Percentiles rank a stretch among this genome's conserved stretches.
phyloP scores from a whole-genome alignment of 2,797 vertebrate species.

The Myotis planiceps region DNA sequence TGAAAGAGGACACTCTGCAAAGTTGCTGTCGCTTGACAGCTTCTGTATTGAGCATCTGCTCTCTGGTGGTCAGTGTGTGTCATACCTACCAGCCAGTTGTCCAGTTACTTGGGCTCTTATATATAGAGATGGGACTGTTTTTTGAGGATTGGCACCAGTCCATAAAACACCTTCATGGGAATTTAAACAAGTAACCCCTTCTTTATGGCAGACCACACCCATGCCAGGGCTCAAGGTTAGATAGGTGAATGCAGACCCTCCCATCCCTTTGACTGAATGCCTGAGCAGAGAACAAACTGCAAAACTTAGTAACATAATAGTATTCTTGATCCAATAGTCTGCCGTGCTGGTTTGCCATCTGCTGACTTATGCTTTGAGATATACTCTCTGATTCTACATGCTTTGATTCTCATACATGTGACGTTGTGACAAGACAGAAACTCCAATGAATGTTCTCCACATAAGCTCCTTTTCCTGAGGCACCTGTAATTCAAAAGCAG shows the following conservation, averaged over 20 bases:
- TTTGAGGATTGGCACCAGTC: neutral
- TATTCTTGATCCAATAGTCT: fast-evolving
- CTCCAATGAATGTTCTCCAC: neutral
- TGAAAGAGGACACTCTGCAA: too few species aligned
- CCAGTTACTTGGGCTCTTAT: too few species aligned
- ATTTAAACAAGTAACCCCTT: neutral
- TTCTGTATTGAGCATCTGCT: too few species aligned
- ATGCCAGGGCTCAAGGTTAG: too few species aligned
- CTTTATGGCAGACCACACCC: neutral
- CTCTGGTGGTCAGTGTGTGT: too few species aligned
- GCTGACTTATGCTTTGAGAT: neutral
- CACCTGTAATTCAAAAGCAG: neutral
- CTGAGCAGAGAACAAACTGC: neutral
- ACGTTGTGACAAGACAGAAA: neutral
- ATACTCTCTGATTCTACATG: fast-evolving
- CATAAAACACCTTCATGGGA: neutral
- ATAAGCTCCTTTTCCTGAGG: neutral
- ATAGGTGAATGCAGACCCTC: neutral
- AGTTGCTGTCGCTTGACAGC: too few species aligned
- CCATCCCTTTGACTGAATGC: neutral
- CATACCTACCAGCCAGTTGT: too few species aligned
- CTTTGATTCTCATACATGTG: neutral
- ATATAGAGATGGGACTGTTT: neutral
- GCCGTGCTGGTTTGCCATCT: fast-evolving
- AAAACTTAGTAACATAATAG: neutral